Base-by-base conservation (phyloP, 2,888 invertebrate genomes). In the Scaptodrosophila latifasciaeformis region DNA sequence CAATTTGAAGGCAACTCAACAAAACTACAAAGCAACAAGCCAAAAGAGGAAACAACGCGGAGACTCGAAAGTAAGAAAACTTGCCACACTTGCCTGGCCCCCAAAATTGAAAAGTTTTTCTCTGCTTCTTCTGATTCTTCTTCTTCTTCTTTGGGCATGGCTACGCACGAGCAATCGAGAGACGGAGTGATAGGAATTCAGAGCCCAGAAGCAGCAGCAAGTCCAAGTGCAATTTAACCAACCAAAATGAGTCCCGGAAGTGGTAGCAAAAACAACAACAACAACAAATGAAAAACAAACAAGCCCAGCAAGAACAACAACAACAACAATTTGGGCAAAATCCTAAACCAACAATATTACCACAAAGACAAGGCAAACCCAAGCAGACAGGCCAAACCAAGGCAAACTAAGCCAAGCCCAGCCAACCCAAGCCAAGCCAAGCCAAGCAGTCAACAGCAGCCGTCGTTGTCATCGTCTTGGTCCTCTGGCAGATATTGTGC, bases 181-280 rank as follows among this genome's bases (percentile, higher is more conserved):
- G 51, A 21, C 45, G 15, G 24, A 12, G 12, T 9, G 1, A 1
- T 15, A 1, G 0, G n/a, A 1, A 2, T 19, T n/a, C 6, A 17
- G 27, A 15, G 29, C 17, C n/a, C 1, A 18, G 19, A 7, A 17
- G 19, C 9, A 19, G 43, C 39, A 44, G 59, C 59, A 59, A 59
- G 49, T 49, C 49, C 49, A 54, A 57, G 39, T 67, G 61, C 67
- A 65, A 51, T 61, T 62, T 44, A 48, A 39, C 45, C 51, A 40
- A 53, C 54, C 60, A 64, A 71, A 75, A 78, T 75, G 67, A 69
- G 61, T 65, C 67, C 69, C 75, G 61, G 65, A 75, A 60, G 69
- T 71, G 72, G 67, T 53, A 34, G 34, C 24, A 50, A 12, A 17
- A 17, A 51, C 46, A 31, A 43, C 49, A 62, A 54, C 63, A 61